phyloP scores from a whole-genome alignment of 2,797 vertebrate genomes.

The Alouatta caraya region DNA sequence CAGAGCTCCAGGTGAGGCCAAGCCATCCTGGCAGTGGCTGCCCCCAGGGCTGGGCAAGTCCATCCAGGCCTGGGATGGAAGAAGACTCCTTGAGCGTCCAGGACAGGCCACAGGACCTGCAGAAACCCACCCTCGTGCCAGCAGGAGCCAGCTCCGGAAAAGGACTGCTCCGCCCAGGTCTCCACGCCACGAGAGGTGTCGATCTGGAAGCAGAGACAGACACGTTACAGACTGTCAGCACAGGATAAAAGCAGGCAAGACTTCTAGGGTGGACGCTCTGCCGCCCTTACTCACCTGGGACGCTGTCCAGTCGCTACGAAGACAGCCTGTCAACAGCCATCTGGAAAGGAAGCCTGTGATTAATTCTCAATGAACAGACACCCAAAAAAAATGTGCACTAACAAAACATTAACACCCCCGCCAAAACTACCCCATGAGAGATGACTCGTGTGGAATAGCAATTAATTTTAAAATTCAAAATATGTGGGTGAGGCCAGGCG shows the following conservation, averaged over 20 bases:
- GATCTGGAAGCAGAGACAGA: slow-evolving; percentile 54
- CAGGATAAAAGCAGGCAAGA: accelerated
- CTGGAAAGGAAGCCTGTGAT: slow-evolving; percentile 66
- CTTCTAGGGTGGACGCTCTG: accelerated
- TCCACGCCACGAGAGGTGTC: background rate
- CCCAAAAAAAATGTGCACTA: accelerated
- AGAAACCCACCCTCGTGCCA: slow-evolving; percentile 87
- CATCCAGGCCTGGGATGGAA: slow-evolving; percentile 83
- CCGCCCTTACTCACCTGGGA: slow-evolving; percentile 60
- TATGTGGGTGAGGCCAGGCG: accelerated
- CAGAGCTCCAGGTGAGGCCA: slow-evolving; percentile 83
- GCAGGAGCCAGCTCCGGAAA: slow-evolving; percentile 78
- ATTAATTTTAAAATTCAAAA: background rate
- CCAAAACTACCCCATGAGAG: background rate
- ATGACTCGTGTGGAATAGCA: accelerated
- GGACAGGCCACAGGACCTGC: slow-evolving; percentile 87
- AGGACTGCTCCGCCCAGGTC: slow-evolving; percentile 66
- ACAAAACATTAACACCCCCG: background rate
- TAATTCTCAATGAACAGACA: background rate
- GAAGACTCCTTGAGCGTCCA: slow-evolving; percentile 87
- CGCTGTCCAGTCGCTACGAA: slow-evolving; percentile 66
- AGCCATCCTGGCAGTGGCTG: slow-evolving; percentile 38
- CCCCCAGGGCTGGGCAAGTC: slow-evolving; percentile 63
- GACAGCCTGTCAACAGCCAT: background rate
- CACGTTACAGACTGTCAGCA: background rate